phyloP scores from a whole-genome alignment of 2,888 invertebrate species.

The Drosophila testacea region DNA sequence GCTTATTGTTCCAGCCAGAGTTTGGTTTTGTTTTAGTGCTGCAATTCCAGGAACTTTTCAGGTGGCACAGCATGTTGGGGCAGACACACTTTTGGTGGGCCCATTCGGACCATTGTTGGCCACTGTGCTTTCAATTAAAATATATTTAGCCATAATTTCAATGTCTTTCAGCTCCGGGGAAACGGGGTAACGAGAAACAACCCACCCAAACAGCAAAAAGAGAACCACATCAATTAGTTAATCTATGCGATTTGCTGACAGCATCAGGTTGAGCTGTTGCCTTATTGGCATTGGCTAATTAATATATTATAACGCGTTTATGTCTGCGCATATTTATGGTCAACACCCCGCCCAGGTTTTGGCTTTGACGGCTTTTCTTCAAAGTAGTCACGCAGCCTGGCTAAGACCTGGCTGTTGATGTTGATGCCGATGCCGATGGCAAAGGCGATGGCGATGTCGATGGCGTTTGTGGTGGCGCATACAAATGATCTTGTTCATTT shows the following conservation, averaged over 20 bases:
- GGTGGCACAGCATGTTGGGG: constrained; percentile 74
- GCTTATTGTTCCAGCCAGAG: constrained; percentile 68
- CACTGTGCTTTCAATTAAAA: constrained; percentile 69
- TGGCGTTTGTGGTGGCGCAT: constrained; percentile 50
- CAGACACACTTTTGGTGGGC: constrained; percentile 13
- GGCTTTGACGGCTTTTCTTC: constrained; percentile 69
- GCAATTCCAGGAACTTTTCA: constrained; percentile 79
- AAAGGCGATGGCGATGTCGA: constrained; percentile 16
- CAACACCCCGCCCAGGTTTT: constrained; percentile 62
- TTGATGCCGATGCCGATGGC: constrained; percentile 35
- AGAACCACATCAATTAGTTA: constrained; percentile 11
- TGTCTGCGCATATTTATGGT: constrained; percentile 62
- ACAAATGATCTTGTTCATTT: constrained; percentile 56
- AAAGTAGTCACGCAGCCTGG: constrained; percentile 72
- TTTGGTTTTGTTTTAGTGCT: constrained; percentile 54
- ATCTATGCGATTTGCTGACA: constrained; percentile 14
- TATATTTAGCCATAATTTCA: constrained; percentile 67
- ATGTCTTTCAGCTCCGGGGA: background rate
- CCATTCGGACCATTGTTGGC: constrained; percentile 43
- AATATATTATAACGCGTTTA: constrained; percentile 51
- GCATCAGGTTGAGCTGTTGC: constrained; percentile 7
- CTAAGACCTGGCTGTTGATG: constrained; percentile 38
- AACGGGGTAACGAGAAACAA: background rate
- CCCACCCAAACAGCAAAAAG: constrained; percentile 4
- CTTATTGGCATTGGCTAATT: constrained; percentile 54